Evolutionary conservation across 2,888 invertebrate genomes (phyloP).

Genomic region (Tenthredo distinguenda): DNA sequence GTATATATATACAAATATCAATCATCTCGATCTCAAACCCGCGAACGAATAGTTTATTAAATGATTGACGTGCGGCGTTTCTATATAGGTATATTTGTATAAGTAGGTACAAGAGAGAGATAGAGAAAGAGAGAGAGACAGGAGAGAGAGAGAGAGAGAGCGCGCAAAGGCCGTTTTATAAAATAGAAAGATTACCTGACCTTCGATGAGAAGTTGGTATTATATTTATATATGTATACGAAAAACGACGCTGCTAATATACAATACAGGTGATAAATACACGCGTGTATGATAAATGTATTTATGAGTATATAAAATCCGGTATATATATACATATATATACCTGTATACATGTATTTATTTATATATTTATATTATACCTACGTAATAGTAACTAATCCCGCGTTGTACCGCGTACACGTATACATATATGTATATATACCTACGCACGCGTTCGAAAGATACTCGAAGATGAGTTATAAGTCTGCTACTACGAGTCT

Average conservation of each 20-base stretch:
- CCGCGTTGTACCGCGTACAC: not conserved
- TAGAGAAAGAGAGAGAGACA: not conserved
- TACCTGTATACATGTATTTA: not conserved
- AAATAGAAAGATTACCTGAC: conserved; percentile 40
- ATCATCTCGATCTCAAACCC: not conserved
- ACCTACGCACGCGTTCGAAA: not conserved
- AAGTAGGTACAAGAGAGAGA: not conserved
- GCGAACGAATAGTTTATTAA: conserved; percentile 36
- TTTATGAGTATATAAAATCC: not conserved
- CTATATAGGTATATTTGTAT: not conserved
- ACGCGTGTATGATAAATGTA: not conserved
- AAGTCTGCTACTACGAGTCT: not conserved
- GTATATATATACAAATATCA: conserved; percentile 38
- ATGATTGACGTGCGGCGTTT: conserved; percentile 39
- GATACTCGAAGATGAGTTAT: not conserved
- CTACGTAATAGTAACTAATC: not conserved
- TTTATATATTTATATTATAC: not conserved
- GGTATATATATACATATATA: not conserved
- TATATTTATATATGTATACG: not conserved
- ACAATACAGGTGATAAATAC: not conserved
- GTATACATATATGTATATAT: not conserved
- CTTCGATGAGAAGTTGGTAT: conserved; percentile 16
- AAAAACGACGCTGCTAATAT: not conserved
- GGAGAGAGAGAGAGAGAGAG: not conserved
- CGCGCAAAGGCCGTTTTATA: conserved; percentile 4